A percentile compares a stretch with the other conserved stretches of the same genome.
phyloP scores from a whole-genome alignment of 2,113 vertebrate species.

The Setophaga kirtlandii region DNA sequence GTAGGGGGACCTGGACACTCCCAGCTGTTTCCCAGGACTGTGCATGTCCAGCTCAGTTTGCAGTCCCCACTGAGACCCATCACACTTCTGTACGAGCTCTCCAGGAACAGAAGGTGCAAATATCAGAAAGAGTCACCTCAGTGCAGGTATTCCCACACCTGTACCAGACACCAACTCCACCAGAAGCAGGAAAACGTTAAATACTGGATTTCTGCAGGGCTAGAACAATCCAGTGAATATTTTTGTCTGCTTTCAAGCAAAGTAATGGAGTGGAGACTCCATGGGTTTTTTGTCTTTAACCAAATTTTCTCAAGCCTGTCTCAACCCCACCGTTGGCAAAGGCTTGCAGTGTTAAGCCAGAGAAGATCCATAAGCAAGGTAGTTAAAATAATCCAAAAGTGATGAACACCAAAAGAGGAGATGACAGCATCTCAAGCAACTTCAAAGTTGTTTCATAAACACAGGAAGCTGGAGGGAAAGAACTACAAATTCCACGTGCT shows the following conservation, averaged over 20 bases:
- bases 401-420: neutral
- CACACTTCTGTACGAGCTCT: rapidly evolving
- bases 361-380: neutral
- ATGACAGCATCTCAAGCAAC: neutral
- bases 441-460: neutral
- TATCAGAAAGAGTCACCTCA: neutral
- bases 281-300: neutral
- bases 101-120: neutral
- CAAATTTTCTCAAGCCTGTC: neutral
- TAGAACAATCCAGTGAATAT: neutral
- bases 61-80: neutral
- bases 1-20: neutral
- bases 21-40: neutral
- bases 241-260: neutral
- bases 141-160: neutral
- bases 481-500: neutral
- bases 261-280: neutral
- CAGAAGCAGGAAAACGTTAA: neutral
- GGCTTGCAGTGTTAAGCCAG: neutral
- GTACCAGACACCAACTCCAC: neutral
- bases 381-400: neutral
- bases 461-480: neutral
- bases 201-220: neutral
- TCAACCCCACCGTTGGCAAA: neutral
- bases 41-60: rapidly evolving